These are phyloP conservation scores for Corvus moneduloides DNA, from an alignment of 2,113 vertebrate genomes.

Conservation along the genomic window DNA sequence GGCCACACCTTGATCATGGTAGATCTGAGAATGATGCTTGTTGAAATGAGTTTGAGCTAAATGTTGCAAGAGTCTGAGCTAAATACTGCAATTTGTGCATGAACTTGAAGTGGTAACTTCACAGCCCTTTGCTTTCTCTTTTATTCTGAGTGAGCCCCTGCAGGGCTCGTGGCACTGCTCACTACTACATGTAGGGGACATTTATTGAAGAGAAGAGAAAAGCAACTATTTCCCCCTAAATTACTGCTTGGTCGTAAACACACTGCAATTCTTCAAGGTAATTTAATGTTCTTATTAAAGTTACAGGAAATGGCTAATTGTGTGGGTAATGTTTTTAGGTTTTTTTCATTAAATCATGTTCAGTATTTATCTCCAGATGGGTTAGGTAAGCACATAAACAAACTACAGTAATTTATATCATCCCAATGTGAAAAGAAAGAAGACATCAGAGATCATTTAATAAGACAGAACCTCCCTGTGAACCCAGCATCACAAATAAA, in stretches of 20 bases:
- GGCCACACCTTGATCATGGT: not conserved
- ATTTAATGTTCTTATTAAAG: not conserved
- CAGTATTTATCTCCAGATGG: not conserved
- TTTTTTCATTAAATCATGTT: not conserved
- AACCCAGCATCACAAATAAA: not conserved
- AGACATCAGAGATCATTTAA: not conserved
- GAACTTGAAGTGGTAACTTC: not conserved
- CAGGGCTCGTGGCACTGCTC: not conserved
- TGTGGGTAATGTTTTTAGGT: not conserved
- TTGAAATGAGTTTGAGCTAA: not conserved
- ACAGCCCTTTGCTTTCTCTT: not conserved
- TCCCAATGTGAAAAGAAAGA: not conserved
- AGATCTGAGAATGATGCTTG: not conserved
- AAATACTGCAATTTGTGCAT: not conserved
- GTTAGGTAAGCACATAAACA: not conserved
- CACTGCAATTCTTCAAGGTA: not conserved
- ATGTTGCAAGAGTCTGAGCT: not conserved
- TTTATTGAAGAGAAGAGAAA: not conserved
- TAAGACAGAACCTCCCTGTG: not conserved
- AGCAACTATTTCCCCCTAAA: not conserved
- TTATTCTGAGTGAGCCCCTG: not conserved
- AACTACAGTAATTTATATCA: not conserved
- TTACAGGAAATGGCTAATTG: not conserved
- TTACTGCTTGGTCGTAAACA: not conserved
- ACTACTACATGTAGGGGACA: too few species aligned